Base-by-base conservation (phyloP, 1,140 invertebrate species). In the Tachypleus tridentatus region DNA sequence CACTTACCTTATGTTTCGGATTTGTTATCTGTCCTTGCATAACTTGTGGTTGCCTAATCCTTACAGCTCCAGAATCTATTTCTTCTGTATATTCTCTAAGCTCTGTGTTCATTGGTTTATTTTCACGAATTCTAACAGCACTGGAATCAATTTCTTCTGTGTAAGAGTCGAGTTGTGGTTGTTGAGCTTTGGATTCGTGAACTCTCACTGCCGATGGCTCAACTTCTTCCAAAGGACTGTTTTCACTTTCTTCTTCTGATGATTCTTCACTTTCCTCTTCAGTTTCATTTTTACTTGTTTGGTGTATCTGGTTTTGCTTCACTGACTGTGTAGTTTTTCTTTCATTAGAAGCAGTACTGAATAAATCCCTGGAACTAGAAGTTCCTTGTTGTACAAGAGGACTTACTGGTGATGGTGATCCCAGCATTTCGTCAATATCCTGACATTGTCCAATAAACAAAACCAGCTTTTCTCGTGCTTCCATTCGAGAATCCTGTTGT, bases 371-470 rank as follows among this genome's bases (percentile, higher is more conserved):
- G 29, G 29, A 29, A 29, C 29, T 29, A 29, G 29, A 29, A 29
- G 29, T 29, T 29, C 29, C 29, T 29, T 29, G 29, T 29, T 29
- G 29, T 29, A 29, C 29, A 29, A 29, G 59, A 2, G 72, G 72
- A 70, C 67, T 69, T 3, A 65, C 50, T 29, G 72, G 70, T 51
- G 62, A 68, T 4, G 64, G 63, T 4, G 58, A 54, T 4, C 72
- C 72, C 1, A 73, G 58, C 69, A 73, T 70, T 61, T 73, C 72
- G 57, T 73, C 72, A 9, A 73, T 73, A 60, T 73, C 72, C 64
- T 72, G 50, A 60, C 67, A 72, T 60, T 72, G 64, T 4, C 72
- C n/a, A 8, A 54, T 9, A 8, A n/a, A 9, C n/a, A 8, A 9
- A 9, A 9, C 8, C 53, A 54, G 53, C 8, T n/a, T 54, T 2